Percentiles rank a stretch among this genome's conserved stretches.
Conservation (phyloP, 2,113 vertebrate species). For the zebrafish (Danio rerio) region GRCz12tu NC_133193.1:1383001-1383500, state of each 20-base stretch:
- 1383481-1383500: too few relatives aligned
- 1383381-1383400: not conserved
- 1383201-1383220: not conserved
- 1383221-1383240: not conserved
- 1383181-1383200: not conserved
- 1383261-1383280: not conserved
- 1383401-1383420: too few relatives aligned
- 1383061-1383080: constrained; percentile 26
- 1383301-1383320: not conserved
- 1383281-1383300: not conserved
- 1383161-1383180: not conserved
- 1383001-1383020: constrained; percentile 65
- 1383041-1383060: constrained; percentile 65
- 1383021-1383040: constrained; percentile 67
- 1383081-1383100: not conserved
- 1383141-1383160: not conserved
- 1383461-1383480: too few relatives aligned
- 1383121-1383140: too few relatives aligned
- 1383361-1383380: not conserved
- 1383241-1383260: not conserved
- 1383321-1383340: not conserved
- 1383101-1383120: constrained; percentile 1
- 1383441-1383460: too few relatives aligned
- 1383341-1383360: not conserved
- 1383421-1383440: too few relatives aligned